Evolutionary conservation across 2,113 vertebrate genomes (phyloP), one percentile per base, ranked within the genome.

Genomic region (Notothenia coriiceps): DNA sequence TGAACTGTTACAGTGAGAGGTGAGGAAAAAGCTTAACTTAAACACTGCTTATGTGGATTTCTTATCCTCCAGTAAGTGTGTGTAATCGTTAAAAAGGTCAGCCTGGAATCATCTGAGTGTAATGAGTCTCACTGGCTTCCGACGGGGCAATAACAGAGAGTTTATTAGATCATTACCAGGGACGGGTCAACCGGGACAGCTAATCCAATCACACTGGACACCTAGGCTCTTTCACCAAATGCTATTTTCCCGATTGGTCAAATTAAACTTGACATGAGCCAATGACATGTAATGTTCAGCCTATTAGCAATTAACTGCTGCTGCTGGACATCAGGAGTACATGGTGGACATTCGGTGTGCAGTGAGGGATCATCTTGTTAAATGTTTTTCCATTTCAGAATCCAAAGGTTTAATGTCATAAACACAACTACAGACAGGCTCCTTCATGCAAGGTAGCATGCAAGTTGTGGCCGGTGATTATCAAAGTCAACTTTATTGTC

Each of bases 151-250:
- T 85, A 71, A 78, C 65, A 12, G 40, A 40, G 61, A 72, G 69
- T 84, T 86, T 90, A 87, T 91, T 76, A 75, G 83, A 85, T 83
- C 72, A 59, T 78, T 79, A 69, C 66, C 61, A 49, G 44, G 56
- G 75, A 65, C 59, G 43, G 74, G 79, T 78, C 79, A 86, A 77
- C 71, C n/a, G 59, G 49, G 79, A 57, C 61, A 54, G 66, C 73
- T 88, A 62, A 66, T 88, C 80, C 75, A 74, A 79, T 89, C 85
- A 83, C 87, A 70, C 18, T n/a, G 61, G 66, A 89, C 79, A 67
- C 73, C 40, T 5, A 18, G 60, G n/a, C 65, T 52, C 66, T 79
- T 65, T 59, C 49, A 69, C 51, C 74, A 52, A 82, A 75, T 72
- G 51, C 54, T 35, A 10, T 80, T 84, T 29, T 79, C 40, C 57